A percentile compares a stretch with the other conserved stretches of the same genome.
Evolutionary conservation across 2,113 vertebrate species (phyloP).

Genomic region (Ptilonorhynchus violaceus): DNA sequence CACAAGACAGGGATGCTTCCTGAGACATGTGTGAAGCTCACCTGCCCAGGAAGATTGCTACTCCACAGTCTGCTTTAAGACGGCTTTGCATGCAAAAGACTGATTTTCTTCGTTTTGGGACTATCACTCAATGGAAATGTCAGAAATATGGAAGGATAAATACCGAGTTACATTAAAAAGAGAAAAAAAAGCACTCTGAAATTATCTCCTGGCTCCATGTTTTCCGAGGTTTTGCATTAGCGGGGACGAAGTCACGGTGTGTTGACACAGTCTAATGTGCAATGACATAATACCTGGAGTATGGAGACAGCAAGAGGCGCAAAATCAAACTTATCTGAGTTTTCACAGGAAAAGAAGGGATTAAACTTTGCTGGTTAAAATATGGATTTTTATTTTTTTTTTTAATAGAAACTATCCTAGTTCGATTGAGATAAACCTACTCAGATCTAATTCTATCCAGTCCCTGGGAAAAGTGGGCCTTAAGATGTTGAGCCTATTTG

Average conservation of each 20-base stretch:
- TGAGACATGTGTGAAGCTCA: background rate
- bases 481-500: constrained; percentile 64
- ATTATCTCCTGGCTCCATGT: constrained; percentile 55
- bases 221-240: constrained; percentile 65
- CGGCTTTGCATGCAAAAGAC: constrained; percentile 56
- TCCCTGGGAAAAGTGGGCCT: constrained; percentile 57
- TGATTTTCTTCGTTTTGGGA: constrained; percentile 56
- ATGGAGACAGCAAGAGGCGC: constrained; percentile 37
- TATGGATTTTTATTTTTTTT: constrained; percentile 3
- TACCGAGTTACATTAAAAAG: constrained; percentile 43
- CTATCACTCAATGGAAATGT: constrained; percentile 37
- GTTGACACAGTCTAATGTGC: constrained; percentile 57
- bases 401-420: constrained; percentile 27
- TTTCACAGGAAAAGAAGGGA: constrained; percentile 64
- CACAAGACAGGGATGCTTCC: background rate
- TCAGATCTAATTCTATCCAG: constrained; percentile 62
- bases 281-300: constrained; percentile 62
- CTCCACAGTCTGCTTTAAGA: constrained; percentile 27
- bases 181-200: constrained; percentile 9
- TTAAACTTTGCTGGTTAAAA: constrained; percentile 66
- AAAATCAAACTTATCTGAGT: constrained; percentile 66
- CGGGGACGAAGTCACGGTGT: constrained; percentile 43
- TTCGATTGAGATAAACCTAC: constrained; percentile 66
- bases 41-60: constrained; percentile 35
- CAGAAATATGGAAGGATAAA: constrained; percentile 57